These are phyloP conservation scores for Seriola aureovittata DNA, from an alignment of 2,113 vertebrate genomes.

Conservation along the genomic window DNA sequence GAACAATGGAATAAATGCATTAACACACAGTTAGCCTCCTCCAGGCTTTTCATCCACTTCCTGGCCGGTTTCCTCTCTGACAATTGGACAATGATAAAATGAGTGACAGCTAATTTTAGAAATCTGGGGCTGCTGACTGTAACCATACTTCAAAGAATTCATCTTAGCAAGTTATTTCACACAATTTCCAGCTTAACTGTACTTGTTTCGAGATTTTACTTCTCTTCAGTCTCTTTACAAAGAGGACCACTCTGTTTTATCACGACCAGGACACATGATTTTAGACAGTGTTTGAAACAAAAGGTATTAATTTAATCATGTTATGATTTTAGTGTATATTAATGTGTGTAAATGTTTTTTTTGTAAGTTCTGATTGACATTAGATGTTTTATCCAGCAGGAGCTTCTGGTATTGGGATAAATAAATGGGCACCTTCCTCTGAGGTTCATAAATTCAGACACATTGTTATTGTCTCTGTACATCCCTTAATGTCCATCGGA, in stretches of 20 bases:
- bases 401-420: background rate
- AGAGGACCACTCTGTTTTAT: background rate
- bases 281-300: background rate
- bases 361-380: background rate
- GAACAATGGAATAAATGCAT: constrained; percentile 70
- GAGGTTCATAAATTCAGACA: constrained; percentile 15
- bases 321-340: background rate
- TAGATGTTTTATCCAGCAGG: background rate
- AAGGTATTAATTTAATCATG: background rate
- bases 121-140: constrained; percentile 27
- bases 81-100: constrained; percentile 48
- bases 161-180: constrained; percentile 2
- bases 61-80: constrained; percentile 39
- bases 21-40: constrained; percentile 58
- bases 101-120: constrained; percentile 37
- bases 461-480: background rate
- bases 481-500: constrained; percentile 4
- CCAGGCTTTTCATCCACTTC: constrained; percentile 37
- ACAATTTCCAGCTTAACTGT: background rate
- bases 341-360: background rate
- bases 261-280: background rate
- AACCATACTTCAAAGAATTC: constrained; percentile 13
- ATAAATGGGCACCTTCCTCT: background rate
- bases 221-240: background rate
- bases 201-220: background rate